Conservation (phyloP, 2,888 invertebrate species). For the Dasypogon diadema region DNA sequence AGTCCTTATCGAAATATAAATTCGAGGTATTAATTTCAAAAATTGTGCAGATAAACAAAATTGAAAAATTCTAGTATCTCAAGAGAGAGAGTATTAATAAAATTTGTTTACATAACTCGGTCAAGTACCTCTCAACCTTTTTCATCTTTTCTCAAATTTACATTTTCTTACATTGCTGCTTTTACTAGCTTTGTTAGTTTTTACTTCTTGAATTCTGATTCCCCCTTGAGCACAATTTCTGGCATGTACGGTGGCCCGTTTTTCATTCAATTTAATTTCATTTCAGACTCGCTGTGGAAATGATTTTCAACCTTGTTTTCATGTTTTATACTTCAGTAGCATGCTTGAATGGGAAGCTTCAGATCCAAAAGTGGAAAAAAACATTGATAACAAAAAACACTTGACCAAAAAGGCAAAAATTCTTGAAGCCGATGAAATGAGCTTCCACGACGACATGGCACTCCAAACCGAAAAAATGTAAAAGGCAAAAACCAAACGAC, state of each 20-base stretch:
- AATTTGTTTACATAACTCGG: neutral
- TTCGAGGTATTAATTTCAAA: too few species aligned
- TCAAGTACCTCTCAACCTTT: neutral
- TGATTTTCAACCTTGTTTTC: neutral
- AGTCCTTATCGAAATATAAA: too few species aligned
- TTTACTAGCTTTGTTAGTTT: neutral
- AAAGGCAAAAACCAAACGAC: neutral
- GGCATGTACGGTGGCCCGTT: neutral
- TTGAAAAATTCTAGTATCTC: too few species aligned
- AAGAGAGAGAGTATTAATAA: neutral
- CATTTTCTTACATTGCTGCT: neutral
- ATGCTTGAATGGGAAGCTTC: conserved; percentile 32
- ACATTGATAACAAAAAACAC: conserved; percentile 24
- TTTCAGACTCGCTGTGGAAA: neutral
- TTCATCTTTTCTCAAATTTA: neutral
- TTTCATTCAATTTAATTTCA: neutral
- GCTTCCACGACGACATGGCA: neutral
- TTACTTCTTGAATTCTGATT: too few species aligned
- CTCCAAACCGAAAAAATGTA: neutral
- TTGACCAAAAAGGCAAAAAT: conserved; percentile 24
- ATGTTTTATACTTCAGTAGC: conserved; percentile 5
- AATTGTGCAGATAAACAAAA: too few species aligned
- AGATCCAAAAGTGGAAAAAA: conserved; percentile 37
- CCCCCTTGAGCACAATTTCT: neutral
- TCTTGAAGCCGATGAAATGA: neutral